phyloP scores from a whole-genome alignment of 2,113 vertebrate genomes.

The Anseranas semipalmata region DNA sequence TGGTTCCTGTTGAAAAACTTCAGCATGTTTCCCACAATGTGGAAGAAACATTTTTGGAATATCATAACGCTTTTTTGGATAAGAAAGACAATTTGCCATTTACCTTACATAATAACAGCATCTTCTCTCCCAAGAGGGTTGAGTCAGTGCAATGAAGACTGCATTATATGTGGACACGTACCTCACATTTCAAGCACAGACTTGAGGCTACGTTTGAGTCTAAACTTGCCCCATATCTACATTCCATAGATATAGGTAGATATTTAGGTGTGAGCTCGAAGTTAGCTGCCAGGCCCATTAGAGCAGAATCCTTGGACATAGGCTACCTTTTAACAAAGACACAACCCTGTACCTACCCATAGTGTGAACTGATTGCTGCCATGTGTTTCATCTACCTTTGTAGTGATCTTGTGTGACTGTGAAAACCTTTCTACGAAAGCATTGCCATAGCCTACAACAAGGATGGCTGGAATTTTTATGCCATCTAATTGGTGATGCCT shows the following conservation, averaged over 20 bases:
- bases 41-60: not conserved
- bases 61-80: not conserved
- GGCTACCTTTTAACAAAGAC: accelerated
- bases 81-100: not conserved
- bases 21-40: not conserved
- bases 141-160: not conserved
- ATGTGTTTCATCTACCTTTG: not conserved
- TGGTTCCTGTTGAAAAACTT: not conserved
- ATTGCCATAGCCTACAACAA: not conserved
- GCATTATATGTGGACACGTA: not conserved
- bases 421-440: not conserved
- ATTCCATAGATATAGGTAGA: not conserved
- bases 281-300: not conserved
- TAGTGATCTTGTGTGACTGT: not conserved
- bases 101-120: not conserved
- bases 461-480: not conserved
- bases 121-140: not conserved
- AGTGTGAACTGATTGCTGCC: not conserved
- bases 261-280: not conserved
- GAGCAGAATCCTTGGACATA: not conserved
- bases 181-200: not conserved
- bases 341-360: not conserved
- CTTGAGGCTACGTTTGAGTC: not conserved
- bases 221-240: not conserved
- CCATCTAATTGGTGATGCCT: not conserved